Evolutionary conservation across 2,113 vertebrate species (phyloP).

Genomic region (Rhabdomys dilectus): DNA sequence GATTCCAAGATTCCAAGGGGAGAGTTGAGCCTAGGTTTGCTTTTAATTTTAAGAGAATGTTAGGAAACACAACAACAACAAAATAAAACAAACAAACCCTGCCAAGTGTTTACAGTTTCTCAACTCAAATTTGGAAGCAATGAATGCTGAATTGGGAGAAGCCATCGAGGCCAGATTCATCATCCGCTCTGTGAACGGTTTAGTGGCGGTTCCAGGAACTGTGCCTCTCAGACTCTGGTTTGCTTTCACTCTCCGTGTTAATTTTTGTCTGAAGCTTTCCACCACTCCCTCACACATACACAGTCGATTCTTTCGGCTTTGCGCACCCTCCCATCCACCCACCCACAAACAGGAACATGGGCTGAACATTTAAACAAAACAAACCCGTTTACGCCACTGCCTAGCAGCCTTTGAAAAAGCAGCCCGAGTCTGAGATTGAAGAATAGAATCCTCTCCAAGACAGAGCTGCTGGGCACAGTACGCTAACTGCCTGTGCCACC

Average conservation of each 20-base stretch:
- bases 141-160: slow-evolving; percentile 51
- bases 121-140: neutral
- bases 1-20: slow-evolving; percentile 37
- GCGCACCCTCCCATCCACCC: neutral
- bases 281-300: slow-evolving; percentile 74
- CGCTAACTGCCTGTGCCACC: slow-evolving; percentile 81
- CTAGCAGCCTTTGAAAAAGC: slow-evolving; percentile 66
- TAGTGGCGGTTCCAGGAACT: slow-evolving; percentile 60
- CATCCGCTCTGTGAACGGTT: neutral
- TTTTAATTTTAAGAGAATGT: slow-evolving; percentile 73
- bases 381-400: slow-evolving; percentile 76
- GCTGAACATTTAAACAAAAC: slow-evolving; percentile 72
- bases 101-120: slow-evolving; percentile 42
- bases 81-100: too few relatives aligned
- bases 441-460: slow-evolving; percentile 67
- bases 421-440: slow-evolving; percentile 49
- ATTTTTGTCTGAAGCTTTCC: slow-evolving; percentile 83
- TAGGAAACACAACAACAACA: slow-evolving; percentile 18
- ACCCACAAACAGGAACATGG: neutral
- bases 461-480: slow-evolving; percentile 29
- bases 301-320: slow-evolving; percentile 67
- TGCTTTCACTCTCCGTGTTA: slow-evolving; percentile 80
- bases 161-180: slow-evolving; percentile 68
- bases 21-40: slow-evolving; percentile 71
- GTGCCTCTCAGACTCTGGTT: neutral